Evolutionary conservation across 2,797 vertebrate genomes (phyloP).

Genomic region (Myoxocephalus aenaeus): DNA sequence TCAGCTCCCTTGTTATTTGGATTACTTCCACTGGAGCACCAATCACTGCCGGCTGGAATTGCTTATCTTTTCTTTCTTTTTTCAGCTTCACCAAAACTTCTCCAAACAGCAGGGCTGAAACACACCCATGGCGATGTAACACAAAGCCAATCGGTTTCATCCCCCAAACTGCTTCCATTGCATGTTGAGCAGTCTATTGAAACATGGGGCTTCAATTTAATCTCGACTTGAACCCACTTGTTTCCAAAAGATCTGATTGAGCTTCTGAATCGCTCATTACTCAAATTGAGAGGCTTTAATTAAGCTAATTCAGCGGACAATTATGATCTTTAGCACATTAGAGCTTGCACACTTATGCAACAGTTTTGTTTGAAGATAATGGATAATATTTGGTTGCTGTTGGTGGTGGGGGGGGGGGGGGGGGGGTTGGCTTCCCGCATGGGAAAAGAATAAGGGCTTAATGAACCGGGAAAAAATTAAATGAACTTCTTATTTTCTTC

Average conservation of each 20-base stretch:
- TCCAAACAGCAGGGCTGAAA: slow-evolving; percentile 57
- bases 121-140: slow-evolving; percentile 14
- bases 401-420: neutral
- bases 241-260: slow-evolving; percentile 46
- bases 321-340: slow-evolving; percentile 51
- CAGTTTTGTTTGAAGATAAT: slow-evolving; percentile 60
- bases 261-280: slow-evolving; percentile 43
- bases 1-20: slow-evolving; percentile 43
- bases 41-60: slow-evolving; percentile 29
- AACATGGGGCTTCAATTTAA: slow-evolving; percentile 36
- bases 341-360: slow-evolving; percentile 40
- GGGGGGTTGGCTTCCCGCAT: slow-evolving; percentile 48
- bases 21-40: slow-evolving; percentile 46
- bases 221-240: slow-evolving; percentile 53
- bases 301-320: slow-evolving; percentile 60
- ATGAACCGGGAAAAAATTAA: slow-evolving; percentile 74
- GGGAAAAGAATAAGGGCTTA: slow-evolving; percentile 49
- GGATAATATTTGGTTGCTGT: slow-evolving; percentile 22
- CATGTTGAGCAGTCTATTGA: slow-evolving; percentile 37
- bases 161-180: slow-evolving; percentile 35
- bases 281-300: slow-evolving; percentile 58
- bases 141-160: slow-evolving; percentile 63
- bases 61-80: slow-evolving; percentile 21
- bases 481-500: slow-evolving; percentile 75
- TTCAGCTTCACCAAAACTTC: slow-evolving; percentile 40